These are phyloP conservation scores for Celastrina argiolus DNA, from an alignment of 2,888 invertebrate species.

Conservation along the genomic window DNA sequence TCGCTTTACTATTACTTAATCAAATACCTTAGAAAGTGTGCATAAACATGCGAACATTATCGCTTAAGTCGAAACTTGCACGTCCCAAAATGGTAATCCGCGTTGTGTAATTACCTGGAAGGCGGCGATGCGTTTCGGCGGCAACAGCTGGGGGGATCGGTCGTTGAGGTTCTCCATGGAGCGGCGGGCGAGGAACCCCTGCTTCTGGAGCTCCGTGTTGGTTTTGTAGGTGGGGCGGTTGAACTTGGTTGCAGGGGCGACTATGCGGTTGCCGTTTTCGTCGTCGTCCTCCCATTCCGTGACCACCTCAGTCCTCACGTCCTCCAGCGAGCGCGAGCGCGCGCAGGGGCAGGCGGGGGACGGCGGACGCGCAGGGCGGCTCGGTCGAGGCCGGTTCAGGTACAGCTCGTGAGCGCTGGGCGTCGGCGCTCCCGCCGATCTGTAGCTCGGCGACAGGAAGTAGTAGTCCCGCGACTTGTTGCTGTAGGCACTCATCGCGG, in stretches of 20 bases:
- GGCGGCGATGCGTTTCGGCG: conserved; percentile 73
- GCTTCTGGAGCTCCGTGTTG: conserved; percentile 60
- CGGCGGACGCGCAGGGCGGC: conserved; percentile 55
- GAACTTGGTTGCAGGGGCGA: conserved; percentile 70
- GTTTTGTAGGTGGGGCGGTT: conserved; percentile 62
- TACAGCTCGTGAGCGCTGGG: conserved; percentile 60
- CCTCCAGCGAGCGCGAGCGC: conserved; percentile 84
- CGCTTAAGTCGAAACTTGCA: conserved; percentile 13
- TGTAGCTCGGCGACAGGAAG: conserved; percentile 83
- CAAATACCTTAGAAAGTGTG: conserved; percentile 58
- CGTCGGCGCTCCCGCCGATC: conserved; percentile 80
- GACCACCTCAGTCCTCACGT: conserved; percentile 82
- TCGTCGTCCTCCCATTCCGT: conserved; percentile 81
- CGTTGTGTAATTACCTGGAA: conserved; percentile 68
- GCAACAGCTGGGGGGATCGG: conserved; percentile 68
- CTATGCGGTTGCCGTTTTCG: conserved; percentile 79
- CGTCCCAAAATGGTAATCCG: conserved; percentile 2
- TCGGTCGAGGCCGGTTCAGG: conserved; percentile 55
- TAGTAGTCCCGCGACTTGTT: conserved; percentile 75
- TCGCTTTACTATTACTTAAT: conserved; percentile 56
- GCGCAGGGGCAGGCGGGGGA: conserved; percentile 78
- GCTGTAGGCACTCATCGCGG: conserved; percentile 71
- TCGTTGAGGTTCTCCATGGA: conserved; percentile 85
- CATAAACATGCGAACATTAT: conserved; percentile 41
- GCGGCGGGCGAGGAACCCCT: conserved; percentile 76